These are phyloP conservation scores for Sebastes flavidus DNA, from an alignment of 2,797 vertebrate species.

Conservation along the genomic window DNA sequence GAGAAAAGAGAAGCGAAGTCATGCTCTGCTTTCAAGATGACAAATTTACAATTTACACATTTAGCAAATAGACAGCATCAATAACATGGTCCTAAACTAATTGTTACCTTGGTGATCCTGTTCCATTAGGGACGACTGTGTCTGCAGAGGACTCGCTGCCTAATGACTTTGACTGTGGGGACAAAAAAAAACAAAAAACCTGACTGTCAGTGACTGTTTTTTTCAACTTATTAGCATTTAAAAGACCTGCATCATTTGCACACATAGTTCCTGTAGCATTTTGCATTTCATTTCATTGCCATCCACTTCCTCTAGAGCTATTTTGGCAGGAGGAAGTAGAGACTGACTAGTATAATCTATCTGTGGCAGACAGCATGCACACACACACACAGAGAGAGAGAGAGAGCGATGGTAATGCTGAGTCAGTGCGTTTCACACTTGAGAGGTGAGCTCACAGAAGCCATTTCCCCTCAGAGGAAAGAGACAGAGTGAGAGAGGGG, in stretches of 20 bases:
- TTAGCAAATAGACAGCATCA: neutral
- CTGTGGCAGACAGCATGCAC: conserved; percentile 7
- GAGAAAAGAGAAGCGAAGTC: neutral
- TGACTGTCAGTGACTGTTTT: neutral
- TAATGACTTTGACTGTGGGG: conserved; percentile 83
- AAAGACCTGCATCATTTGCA: conserved; percentile 4
- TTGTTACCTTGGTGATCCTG: conserved; percentile 87
- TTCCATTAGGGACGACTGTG: conserved; percentile 82
- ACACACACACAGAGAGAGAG: neutral
- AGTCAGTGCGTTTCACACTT: conserved; percentile 46
- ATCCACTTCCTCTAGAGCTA: neutral
- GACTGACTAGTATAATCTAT: conserved; percentile 4
- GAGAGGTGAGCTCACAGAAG: conserved; percentile 6
- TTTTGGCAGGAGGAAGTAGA: conserved; percentile 20
- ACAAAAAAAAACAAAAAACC: conserved; percentile 1
- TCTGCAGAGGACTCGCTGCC: conserved; percentile 86
- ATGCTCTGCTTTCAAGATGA: neutral
- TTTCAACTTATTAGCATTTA: conserved; percentile 30
- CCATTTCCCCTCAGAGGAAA: conserved; percentile 19
- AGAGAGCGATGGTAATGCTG: conserved; percentile 27
- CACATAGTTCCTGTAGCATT: conserved; percentile 2
- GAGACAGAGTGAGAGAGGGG: neutral
- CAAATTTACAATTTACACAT: neutral
- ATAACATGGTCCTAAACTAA: neutral
- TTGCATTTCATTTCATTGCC: neutral